Evolutionary conservation across 1,140 invertebrate species (phyloP).

Genomic region (Sarcophaga bullata): DNA sequence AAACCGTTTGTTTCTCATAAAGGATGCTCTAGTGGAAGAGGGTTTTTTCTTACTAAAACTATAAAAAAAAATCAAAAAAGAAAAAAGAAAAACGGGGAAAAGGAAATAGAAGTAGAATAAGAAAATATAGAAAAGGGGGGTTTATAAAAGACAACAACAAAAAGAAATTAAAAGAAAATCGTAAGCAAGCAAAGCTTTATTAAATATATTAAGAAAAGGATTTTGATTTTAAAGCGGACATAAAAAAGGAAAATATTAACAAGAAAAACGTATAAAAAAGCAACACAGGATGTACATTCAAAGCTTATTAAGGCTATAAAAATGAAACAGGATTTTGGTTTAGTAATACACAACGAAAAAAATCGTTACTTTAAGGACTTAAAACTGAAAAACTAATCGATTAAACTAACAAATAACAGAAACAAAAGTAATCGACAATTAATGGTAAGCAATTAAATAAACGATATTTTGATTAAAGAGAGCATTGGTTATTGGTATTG

Average conservation of each 20-base stretch:
- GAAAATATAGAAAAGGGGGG: not conserved
- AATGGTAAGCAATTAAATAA: too few relatives aligned
- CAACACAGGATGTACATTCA: too few relatives aligned
- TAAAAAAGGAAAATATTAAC: not conserved
- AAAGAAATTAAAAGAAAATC: not conserved
- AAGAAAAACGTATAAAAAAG: not conserved
- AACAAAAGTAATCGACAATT: too few relatives aligned
- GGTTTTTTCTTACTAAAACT: constrained; percentile 52
- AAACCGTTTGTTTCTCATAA: constrained; percentile 64
- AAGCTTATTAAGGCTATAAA: too few relatives aligned
- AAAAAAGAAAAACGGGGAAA: not conserved
- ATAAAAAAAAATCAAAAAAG: constrained; percentile 10
- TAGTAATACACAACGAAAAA: too few relatives aligned
- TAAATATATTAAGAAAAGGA: too few relatives aligned
- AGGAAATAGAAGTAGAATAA: constrained; percentile 14
- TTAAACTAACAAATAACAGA: too few relatives aligned
- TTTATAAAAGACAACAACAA: not conserved
- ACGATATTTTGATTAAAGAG: too few relatives aligned
- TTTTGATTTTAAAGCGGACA: not conserved
- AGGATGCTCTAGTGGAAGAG: constrained; percentile 62
- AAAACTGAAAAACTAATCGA: too few relatives aligned
- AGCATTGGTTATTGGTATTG: too few relatives aligned
- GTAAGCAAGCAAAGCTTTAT: not conserved
- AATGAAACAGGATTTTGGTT: too few relatives aligned
- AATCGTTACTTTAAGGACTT: too few relatives aligned